Conservation (phyloP, 2,797 vertebrate species). For the Falco naumanni region DNA sequence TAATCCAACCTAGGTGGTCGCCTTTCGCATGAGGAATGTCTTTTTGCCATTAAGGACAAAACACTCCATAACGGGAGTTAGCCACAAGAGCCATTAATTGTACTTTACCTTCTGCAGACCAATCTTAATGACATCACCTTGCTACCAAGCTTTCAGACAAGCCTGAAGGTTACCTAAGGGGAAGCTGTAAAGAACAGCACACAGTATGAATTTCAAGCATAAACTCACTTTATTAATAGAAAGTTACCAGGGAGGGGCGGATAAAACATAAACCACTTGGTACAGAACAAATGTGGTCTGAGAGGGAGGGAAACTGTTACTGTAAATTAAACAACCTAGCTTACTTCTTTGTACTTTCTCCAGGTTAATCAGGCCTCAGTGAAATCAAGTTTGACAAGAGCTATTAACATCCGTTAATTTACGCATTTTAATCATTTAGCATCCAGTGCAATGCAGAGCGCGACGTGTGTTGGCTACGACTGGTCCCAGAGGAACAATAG, state of each 20-base stretch:
- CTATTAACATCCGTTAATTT: background rate
- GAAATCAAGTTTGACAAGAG: background rate
- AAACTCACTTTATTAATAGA: background rate
- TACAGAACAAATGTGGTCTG: accelerated
- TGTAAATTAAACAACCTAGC: background rate
- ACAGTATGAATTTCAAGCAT: background rate
- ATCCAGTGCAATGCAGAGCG: accelerated
- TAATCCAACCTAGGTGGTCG: background rate
- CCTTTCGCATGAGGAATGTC: background rate
- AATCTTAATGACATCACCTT: background rate
- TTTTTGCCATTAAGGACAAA: background rate
- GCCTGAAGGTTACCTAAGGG: background rate
- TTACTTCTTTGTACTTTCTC: background rate
- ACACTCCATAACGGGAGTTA: accelerated
- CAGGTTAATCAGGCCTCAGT: background rate
- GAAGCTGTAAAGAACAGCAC: background rate
- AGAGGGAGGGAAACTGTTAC: background rate
- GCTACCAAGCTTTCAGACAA: background rate
- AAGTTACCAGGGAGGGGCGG: background rate
- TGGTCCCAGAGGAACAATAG: background rate
- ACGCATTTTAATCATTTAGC: background rate
- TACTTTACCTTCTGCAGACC: background rate
- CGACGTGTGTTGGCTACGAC: background rate
- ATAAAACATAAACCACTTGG: background rate
- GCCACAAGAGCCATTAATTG: background rate